These are phyloP conservation scores for Enteromius unitaeniatus DNA, from an alignment of 2,797 vertebrate species.

Conservation along the genomic window DNA sequence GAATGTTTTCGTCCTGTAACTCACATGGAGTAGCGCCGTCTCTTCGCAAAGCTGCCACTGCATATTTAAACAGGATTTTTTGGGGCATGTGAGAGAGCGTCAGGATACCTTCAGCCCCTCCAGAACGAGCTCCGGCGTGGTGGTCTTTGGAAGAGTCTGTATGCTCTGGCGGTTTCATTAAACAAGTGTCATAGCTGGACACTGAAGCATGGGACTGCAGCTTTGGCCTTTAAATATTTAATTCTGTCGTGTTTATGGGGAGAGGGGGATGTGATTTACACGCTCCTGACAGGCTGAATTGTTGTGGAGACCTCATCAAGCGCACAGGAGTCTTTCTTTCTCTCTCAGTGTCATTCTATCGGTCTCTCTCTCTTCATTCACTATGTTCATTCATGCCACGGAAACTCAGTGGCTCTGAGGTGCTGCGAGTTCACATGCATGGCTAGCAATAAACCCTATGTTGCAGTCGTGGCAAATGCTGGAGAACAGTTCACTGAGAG, in stretches of 20 bases:
- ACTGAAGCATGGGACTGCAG: constrained; percentile 49
- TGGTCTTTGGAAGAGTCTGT: constrained; percentile 48
- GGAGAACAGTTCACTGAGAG: neutral
- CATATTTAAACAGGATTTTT: constrained; percentile 62
- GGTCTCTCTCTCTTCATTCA: constrained; percentile 14
- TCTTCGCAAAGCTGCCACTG: constrained; percentile 46
- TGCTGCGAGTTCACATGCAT: constrained; percentile 2
- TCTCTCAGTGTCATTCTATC: constrained; percentile 1
- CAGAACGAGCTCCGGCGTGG: constrained; percentile 1
- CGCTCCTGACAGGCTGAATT: constrained; percentile 70
- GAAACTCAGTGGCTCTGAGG: neutral
- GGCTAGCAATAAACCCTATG: neutral
- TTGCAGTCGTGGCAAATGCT: neutral
- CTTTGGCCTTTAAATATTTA: constrained; percentile 66
- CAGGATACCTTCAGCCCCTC: constrained; percentile 42
- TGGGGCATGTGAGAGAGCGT: constrained; percentile 56
- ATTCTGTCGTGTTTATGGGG: constrained; percentile 67
- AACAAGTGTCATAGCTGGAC: constrained; percentile 60
- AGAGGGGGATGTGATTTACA: constrained; percentile 63
- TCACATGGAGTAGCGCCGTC: constrained; percentile 48
- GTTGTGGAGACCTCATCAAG: constrained; percentile 72
- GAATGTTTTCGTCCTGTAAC: constrained; percentile 66
- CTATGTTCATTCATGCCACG: neutral
- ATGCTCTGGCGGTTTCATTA: constrained; percentile 61
- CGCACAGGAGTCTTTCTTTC: constrained; percentile 32